Evolutionary conservation across 2,888 invertebrate genomes (phyloP).

Genomic region (Oscheius myriophilus): DNA sequence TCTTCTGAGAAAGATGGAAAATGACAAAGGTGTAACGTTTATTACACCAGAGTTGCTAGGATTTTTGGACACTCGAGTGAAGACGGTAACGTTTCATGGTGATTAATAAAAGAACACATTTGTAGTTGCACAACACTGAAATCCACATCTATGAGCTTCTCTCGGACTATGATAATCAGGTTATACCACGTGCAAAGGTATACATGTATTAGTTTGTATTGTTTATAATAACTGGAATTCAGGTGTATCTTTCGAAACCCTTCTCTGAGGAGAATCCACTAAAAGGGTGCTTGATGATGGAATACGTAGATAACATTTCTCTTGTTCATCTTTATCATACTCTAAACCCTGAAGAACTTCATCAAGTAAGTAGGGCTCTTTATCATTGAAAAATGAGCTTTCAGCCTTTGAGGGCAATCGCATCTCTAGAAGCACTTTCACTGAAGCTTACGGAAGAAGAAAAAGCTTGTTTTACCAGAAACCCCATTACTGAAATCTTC

Average conservation of each 20-base stretch:
- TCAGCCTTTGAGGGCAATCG: constrained; percentile 21
- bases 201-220: neutral
- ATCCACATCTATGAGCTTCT: constrained; percentile 15
- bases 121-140: constrained; percentile 20
- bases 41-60: neutral
- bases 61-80: neutral
- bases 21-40: constrained; percentile 18
- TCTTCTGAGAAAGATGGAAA: neutral
- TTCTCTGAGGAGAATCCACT: constrained; percentile 26
- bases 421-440: constrained; percentile 12
- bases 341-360: constrained; percentile 14
- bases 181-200: constrained; percentile 3
- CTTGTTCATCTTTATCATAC: constrained; percentile 14
- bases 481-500: constrained; percentile 13
- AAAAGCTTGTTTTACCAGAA: neutral
- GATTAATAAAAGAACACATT: neutral
- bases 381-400: neutral
- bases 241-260: constrained; percentile 11
- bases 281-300: constrained; percentile 24
- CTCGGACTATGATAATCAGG: constrained; percentile 2
- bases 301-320: constrained; percentile 14
- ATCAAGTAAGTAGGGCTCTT: neutral
- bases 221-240: neutral
- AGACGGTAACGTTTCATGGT: neutral
- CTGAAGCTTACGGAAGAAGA: constrained; percentile 27